Evolutionary conservation across 1,140 invertebrate genomes (phyloP), one percentile per base, ranked within the genome.

Genomic region (Lordiphosa clarofinis): DNA sequence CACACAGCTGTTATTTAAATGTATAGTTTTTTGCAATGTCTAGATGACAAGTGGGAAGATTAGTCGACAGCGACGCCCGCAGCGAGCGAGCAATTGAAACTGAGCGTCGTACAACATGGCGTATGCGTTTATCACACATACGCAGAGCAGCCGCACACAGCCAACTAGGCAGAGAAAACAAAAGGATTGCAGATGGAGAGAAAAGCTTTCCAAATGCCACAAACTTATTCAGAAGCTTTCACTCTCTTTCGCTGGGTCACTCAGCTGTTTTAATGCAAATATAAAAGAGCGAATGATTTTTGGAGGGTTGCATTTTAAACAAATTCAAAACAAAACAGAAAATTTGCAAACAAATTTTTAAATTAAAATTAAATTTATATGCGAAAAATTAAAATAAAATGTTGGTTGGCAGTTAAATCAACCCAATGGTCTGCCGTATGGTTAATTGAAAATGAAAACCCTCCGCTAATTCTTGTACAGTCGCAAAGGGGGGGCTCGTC

Each of bases 31-130:
- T 15, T 69, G 56, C 65, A 69, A 50, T 47, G 65, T 50, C 44
- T 55, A 42, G 11, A 49, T 35, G 54, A 66, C 44, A 36, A 52
- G 49, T 67, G 40, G 46, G 63, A 67, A 52, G 63, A 67, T 67
- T 40, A 38, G 35, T 56, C 67, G 55, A 46, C 56, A 37, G 62
- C 67, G 59, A 46, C 56, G 56, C 64, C 50, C 50, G 35, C 70
- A 61, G 62, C 67, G 56, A 81, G 47, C 73, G 59, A 82, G 72
- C 58, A 54, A 81, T 46, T 63, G 48, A 42, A 76, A 82, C 76
- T 81, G 76, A 76, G 72, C 59, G 66, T 5, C 55, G 40, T 67
- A 71, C 65, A 69, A 61, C 72, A 73, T 60, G 57, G 70, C 75
- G 75, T 74, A 79, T 82, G 72, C 67, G 59, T 55, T 56, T 35